Base-by-base conservation (phyloP, 2,888 invertebrate genomes). In the Ophioninae sp. region DNA sequence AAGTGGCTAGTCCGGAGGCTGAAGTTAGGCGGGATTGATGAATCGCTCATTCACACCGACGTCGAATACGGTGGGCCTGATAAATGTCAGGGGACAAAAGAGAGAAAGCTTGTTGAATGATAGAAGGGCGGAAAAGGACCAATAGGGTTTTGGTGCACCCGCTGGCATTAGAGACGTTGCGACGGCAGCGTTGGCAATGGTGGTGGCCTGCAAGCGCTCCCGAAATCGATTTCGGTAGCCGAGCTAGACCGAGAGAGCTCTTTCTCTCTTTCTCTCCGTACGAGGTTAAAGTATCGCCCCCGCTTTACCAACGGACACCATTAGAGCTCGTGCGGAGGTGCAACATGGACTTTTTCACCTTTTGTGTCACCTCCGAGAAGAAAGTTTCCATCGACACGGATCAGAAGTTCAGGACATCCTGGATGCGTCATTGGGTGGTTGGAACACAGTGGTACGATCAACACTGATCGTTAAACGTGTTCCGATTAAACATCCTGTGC, bases 191-290 rank as follows among this genome's bases (percentile, higher is more conserved):
- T 85, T 79, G 80, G 80, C 79, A 80, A 85, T 81, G 81, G 80
- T 83, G 79, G 82, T 85, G 84, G 87, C 85, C 86, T 87, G 87
- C 87, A 87, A 85, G 82, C 74, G 79, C 84, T 84, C 80, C 85
- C 83, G 77, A 83, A 87, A 87, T 87, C 87, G 87, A 87, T 87
- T 87, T 87, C 82, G 85, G 83, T 86, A 83, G 76, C 82, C 68
- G 73, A 62, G 77, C 72, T 67, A 61, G 77, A 73, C 62, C 73
- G 73, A 78, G 68, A 64, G 73, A 70, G 41, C 64, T 41, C 44
- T 44, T 59, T 30, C 57, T 65, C 74, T 64, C 57, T 75, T 64
- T n/a, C 56, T 56, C 75, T 67, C 41, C 56, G 79, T 17, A 37
- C 20, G 61, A 13, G 59, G 79, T 70, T 84, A 79, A 81, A 86